A percentile compares a stretch with the other conserved stretches of the same genome.
Conservation (phyloP, 2,113 vertebrate species). For the Onychostruthus taczanowskii region DNA sequence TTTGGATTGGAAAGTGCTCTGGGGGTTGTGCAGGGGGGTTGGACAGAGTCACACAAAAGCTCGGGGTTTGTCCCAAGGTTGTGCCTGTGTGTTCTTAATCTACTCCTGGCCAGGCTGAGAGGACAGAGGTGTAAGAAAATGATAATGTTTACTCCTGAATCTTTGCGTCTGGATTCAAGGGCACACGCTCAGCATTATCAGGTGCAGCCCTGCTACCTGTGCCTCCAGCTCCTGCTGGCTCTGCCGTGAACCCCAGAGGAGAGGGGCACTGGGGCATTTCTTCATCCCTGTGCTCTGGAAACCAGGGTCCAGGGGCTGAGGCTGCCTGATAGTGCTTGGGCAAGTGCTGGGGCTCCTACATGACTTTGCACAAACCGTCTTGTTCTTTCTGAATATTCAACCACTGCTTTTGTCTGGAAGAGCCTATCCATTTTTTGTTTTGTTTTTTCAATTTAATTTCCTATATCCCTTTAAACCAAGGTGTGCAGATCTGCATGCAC, state of each 20-base stretch:
- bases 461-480: neutral
- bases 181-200: accelerated
- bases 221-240: neutral
- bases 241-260: accelerated
- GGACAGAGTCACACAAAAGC: neutral
- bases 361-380: accelerated
- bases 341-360: neutral
- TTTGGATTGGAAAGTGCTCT: neutral
- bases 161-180: neutral
- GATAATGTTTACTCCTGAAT: accelerated
- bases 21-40: neutral
- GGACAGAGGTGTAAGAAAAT: neutral
- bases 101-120: neutral
- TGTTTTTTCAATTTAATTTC: neutral
- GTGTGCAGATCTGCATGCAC: neutral
- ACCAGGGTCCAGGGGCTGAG: accelerated
- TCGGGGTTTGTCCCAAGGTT: neutral
- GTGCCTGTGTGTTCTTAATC: neutral
- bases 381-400: neutral
- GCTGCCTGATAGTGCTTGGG: too few species aligned
- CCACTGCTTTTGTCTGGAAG: neutral
- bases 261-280: neutral
- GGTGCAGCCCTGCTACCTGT: neutral
- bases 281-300: accelerated
- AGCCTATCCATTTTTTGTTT: accelerated